Evolutionary conservation across 2,797 vertebrate genomes (phyloP), one percentile per base, ranked within the genome.

Genomic region (Podarcis siculus): DNA sequence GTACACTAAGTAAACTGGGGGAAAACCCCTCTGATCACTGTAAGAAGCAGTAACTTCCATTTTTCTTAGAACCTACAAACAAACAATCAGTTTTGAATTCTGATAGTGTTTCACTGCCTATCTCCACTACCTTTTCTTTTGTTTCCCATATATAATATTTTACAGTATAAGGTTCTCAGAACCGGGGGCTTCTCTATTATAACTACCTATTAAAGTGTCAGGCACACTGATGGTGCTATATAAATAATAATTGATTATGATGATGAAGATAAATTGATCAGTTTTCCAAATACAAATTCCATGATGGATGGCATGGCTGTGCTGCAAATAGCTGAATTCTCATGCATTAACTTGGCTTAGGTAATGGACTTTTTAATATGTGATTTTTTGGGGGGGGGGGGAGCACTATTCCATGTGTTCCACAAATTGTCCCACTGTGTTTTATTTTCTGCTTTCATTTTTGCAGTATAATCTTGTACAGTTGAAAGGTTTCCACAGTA

Each of bases 21-120:
- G 7, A 32, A 8, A 37, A 78, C 13, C 10, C n/a, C 8, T 39
- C 30, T 79, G 2, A 32, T 58, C 2, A 8, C 27, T 30, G 42
- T 79, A 77, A 71, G 30, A 87, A 85, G 76, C 80, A 67, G 0
- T 15, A 6, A 8, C 75, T 90, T 76, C 90, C 1, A 6, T 9
- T 85, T 89, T 4, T 19, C 76, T 79, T 75, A 37, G 78, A 81
- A 55, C 42, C 83, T 93, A 82, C 66, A 77, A 39, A 37, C 66
- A 83, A 79, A 72, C 15, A 32, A 69, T 8, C 79, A n/a, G 4
- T 58, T 3, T 61, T 82, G 13, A 79, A 81, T 85, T 42, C 76
- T 5, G 1, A 71, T 71, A 39, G 80, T 4, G 45, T 64, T 66
- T 30, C 3, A 13, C 49, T 55, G 49, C 49, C 3, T 55, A 55